Evolutionary conservation across 2,113 vertebrate genomes (phyloP).

Genomic region (Ranitomeya imitator): DNA sequence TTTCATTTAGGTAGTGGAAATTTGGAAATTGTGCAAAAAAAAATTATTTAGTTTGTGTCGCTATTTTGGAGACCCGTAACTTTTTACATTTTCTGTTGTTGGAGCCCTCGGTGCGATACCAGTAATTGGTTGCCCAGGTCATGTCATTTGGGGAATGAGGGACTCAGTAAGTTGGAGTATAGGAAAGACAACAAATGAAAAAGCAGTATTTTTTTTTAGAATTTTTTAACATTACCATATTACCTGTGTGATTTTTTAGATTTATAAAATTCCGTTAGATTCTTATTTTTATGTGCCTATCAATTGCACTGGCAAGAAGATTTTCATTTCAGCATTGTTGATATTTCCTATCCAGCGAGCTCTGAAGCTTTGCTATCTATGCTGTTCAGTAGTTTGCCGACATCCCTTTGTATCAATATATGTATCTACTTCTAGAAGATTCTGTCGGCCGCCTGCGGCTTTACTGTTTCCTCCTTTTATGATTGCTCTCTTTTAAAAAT

Average conservation of each 20-base stretch:
- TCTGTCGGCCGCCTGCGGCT: background rate
- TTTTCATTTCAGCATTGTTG: background rate
- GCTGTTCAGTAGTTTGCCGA: background rate
- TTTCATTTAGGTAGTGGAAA: no score
- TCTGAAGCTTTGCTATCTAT: background rate
- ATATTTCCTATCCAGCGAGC: background rate
- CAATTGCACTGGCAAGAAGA: background rate
- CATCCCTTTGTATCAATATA: constrained; percentile 15
- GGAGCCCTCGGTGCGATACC: no score
- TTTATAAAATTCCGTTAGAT: background rate
- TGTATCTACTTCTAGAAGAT: constrained; percentile 14
- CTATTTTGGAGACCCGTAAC: no score
- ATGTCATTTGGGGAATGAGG: no score
- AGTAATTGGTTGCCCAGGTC: no score
- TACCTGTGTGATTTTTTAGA: background rate
- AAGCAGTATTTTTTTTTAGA: no score
- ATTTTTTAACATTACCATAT: background rate
- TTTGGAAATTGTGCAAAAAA: no score
- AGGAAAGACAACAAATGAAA: no score
- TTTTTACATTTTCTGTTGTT: no score
- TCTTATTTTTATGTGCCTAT: background rate
- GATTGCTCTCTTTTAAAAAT: constrained; percentile 13
- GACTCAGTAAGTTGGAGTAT: no score
- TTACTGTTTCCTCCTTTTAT: background rate
- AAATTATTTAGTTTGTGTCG: no score